Base-by-base conservation (phyloP, 2,888 invertebrate species). In the Imbricaverruca yamaguchii region DNA sequence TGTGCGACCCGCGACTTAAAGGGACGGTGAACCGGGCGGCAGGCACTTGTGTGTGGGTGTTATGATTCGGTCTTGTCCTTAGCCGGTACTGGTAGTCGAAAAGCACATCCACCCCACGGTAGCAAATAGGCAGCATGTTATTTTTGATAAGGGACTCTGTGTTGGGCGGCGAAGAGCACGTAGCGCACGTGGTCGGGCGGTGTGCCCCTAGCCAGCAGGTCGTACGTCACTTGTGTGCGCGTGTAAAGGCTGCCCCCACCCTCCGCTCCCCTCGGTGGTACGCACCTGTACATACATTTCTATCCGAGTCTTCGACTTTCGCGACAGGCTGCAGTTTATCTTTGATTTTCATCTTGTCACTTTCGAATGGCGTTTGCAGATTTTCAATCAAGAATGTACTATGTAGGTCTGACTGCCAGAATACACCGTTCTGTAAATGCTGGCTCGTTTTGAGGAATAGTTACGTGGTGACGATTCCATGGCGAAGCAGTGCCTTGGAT, bases 131-230 rank as follows among this genome's bases (percentile, higher is more conserved):
- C 69, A 39, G 69, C 25, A 39, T 39, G 69, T 69, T 69, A 69
- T 69, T 69, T 69, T 69, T 69, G 69, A 69, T 69, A 69, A 69
- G 69, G 65, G 69, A 69, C 69, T 69, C 69, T 69, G 69, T 69
- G 15, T 69, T 69, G 39, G 39, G 13, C 39, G 23, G 69, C 15
- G 69, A 15, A 39, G 39, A 39, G 39, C 39, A 39, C 39, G 69
- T 25, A 4, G 39, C 39, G 25, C 69, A 8, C 25, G 69, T 4
- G 39, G 59, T 59, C 59, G 59, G 59, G 59, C 59, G 59, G 39
- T 4, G 39, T 39, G 39, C 39, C 39, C 39, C 39, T 39, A 39
- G 39, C 39, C 39, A 39, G 39, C 39, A 39, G 39, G 39, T 39
- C 39, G 39, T 39, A 39, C 39, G 39, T 39, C 39, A 39, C 39